phyloP scores from a whole-genome alignment of 2,888 invertebrate species.

The Didymodactylos carnosus region DNA sequence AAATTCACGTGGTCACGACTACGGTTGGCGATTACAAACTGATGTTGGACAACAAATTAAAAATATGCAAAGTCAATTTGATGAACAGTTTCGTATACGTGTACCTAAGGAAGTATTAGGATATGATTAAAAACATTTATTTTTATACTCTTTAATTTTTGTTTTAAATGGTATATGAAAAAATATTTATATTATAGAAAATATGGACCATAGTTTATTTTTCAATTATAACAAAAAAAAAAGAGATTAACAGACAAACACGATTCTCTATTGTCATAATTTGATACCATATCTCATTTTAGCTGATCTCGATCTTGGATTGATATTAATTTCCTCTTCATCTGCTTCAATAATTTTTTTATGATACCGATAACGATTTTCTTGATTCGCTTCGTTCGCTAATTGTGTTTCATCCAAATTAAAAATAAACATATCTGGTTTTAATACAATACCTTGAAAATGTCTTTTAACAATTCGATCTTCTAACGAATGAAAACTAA shows the following conservation, averaged over 20 bases:
- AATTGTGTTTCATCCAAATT: constrained; percentile 37
- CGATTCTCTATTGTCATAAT: too few relatives aligned
- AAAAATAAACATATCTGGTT: constrained; percentile 35
- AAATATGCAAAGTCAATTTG: background rate
- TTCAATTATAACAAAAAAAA: too few relatives aligned
- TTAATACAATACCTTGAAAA: constrained; percentile 52
- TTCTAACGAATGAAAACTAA: constrained; percentile 78
- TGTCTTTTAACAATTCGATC: constrained; percentile 79
- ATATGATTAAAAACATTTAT: background rate
- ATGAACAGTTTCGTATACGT: background rate
- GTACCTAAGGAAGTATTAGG: background rate
- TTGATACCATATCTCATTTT: constrained; percentile 64
- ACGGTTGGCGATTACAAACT: background rate
- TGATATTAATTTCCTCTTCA: constrained; percentile 50
- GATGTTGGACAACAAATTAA: background rate
- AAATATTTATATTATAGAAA: too few relatives aligned
- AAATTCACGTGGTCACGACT: background rate
- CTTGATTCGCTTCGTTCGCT: constrained; percentile 24
- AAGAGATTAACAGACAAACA: too few relatives aligned
- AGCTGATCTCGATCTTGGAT: constrained; percentile 70
- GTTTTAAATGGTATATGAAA: too few relatives aligned
- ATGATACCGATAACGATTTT: constrained; percentile 53
- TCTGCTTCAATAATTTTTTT: constrained; percentile 57
- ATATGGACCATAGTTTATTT: too few relatives aligned
- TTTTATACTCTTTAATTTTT: background rate